These are phyloP conservation scores for Acanthosoma haemorrhoidale DNA, from an alignment of 2,888 invertebrate species.

Conservation along the genomic window DNA sequence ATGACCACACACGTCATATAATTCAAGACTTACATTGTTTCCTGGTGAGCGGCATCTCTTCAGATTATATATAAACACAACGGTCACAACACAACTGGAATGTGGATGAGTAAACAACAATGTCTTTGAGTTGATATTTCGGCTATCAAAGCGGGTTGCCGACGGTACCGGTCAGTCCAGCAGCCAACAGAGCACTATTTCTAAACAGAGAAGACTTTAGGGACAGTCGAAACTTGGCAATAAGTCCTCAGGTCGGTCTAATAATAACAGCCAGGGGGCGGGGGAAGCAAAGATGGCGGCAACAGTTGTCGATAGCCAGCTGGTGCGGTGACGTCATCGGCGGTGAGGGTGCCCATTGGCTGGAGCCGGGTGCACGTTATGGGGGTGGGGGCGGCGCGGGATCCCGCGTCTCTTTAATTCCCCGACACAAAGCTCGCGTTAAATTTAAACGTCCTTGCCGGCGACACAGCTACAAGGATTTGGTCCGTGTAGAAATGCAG, in stretches of 20 bases:
- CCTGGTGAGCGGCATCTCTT: conserved; percentile 13
- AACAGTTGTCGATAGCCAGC: conserved; percentile 20
- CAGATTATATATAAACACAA: conserved; percentile 20
- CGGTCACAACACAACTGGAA: conserved; percentile 16
- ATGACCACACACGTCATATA: no score
- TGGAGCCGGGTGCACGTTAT: neutral
- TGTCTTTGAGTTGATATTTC: neutral
- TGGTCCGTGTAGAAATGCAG: no score
- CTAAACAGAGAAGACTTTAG: neutral
- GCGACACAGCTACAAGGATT: no score
- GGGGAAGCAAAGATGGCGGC: conserved; percentile 23
- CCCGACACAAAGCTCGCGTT: no score
- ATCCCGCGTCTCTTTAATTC: no score
- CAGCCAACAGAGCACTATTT: conserved; percentile 1
- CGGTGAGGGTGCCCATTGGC: neutral
- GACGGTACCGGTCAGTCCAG: neutral
- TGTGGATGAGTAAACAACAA: neutral
- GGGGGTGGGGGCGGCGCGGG: no score
- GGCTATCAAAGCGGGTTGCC: neutral
- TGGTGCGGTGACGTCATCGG: neutral
- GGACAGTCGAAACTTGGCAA: conserved; percentile 17
- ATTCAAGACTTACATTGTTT: conserved; percentile 16
- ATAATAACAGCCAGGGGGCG: conserved; percentile 1
- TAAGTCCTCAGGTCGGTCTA: neutral
- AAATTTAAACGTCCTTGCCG: no score